Evolutionary conservation across 2,888 invertebrate genomes (phyloP).

Genomic region (Boloria selene): DNA sequence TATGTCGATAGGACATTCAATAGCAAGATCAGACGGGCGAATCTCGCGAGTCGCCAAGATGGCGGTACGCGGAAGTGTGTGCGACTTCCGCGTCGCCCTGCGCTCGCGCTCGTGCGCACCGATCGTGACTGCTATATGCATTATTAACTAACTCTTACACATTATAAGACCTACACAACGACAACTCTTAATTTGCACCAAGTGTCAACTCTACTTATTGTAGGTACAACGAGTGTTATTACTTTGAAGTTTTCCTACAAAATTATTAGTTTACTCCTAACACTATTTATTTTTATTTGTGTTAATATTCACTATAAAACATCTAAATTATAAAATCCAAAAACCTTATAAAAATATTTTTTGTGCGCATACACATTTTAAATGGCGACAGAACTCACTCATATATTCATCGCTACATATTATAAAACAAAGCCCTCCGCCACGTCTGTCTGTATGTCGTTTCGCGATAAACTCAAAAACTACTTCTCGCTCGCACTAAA

Average conservation of each 20-base stretch:
- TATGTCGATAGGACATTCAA: conserved; percentile 45
- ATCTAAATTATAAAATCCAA: too few species aligned
- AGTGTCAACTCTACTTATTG: conserved; percentile 5
- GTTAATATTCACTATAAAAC: too few species aligned
- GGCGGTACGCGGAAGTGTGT: conserved; percentile 80
- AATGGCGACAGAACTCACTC: too few species aligned
- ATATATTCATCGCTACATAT: too few species aligned
- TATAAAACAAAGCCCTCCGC: too few species aligned
- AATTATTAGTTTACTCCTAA: not conserved
- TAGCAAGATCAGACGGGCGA: conserved; percentile 53
- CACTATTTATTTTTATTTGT: too few species aligned
- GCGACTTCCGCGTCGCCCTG: conserved; percentile 72
- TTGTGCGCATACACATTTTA: too few species aligned
- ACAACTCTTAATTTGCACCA: conserved; percentile 39
- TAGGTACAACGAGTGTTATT: conserved; percentile 1
- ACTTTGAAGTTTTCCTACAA: conserved; percentile 11
- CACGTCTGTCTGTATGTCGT: too few species aligned
- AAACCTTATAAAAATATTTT: too few species aligned
- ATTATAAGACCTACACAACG: conserved; percentile 53
- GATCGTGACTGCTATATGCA: conserved; percentile 71
- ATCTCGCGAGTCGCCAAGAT: conserved; percentile 75
- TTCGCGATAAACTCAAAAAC: too few species aligned
- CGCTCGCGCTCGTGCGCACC: conserved; percentile 59
- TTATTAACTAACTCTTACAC: conserved; percentile 60
- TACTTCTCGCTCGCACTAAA: too few species aligned